Conservation (phyloP, 1,140 invertebrate genomes). For the Cydia pomonella region DNA sequence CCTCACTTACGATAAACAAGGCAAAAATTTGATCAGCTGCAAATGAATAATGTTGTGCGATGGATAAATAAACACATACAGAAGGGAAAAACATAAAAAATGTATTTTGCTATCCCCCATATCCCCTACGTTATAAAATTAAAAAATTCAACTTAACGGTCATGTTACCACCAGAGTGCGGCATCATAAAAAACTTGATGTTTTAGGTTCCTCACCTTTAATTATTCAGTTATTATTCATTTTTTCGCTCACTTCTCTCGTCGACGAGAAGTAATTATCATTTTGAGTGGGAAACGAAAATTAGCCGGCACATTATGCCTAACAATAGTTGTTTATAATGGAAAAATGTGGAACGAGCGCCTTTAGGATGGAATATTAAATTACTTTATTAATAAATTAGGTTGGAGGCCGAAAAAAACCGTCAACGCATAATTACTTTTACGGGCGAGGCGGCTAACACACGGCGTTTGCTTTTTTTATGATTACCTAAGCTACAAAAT, state of each 20-base stretch:
- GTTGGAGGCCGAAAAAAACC: background rate
- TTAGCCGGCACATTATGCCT: slow-evolving; percentile 18
- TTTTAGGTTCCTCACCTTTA: slow-evolving; percentile 18
- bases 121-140: slow-evolving; percentile 22
- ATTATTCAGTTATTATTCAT: slow-evolving; percentile 29
- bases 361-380: slow-evolving; percentile 8
- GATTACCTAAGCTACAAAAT: background rate
- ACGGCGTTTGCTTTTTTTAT: background rate
- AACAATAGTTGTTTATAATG: slow-evolving; percentile 30
- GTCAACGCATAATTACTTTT: background rate
- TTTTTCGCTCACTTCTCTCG: slow-evolving; percentile 21
- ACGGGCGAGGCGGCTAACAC: background rate
- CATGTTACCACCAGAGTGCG: slow-evolving; percentile 17
- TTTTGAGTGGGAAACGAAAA: slow-evolving; percentile 32
- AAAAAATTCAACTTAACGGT: slow-evolving; percentile 26
- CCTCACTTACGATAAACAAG: too few relatives aligned
- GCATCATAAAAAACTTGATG: slow-evolving; percentile 3
- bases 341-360: background rate
- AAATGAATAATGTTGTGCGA: too few relatives aligned
- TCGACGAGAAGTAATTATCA: slow-evolving; percentile 20
- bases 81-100: too few relatives aligned
- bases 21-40: too few relatives aligned
- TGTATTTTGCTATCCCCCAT: background rate
- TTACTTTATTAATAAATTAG: slow-evolving; percentile 17
- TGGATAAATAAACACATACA: too few relatives aligned